phyloP scores from a whole-genome alignment of 2,888 invertebrate species.

The Apodemia zela region DNA sequence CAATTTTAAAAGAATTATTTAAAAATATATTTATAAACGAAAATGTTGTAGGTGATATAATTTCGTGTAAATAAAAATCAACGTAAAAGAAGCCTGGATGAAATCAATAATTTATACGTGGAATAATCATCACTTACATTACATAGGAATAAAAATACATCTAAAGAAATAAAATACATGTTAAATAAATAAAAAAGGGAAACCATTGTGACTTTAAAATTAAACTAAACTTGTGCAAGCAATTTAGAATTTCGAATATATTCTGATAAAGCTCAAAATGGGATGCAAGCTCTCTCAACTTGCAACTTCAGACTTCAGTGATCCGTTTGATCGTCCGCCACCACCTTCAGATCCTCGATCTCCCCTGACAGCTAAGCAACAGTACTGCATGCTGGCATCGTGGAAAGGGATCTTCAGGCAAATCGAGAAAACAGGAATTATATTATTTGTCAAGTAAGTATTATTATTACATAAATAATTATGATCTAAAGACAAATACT shows the following conservation, averaged over 20 bases:
- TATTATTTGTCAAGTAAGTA: constrained; percentile 93
- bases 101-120: too few species aligned
- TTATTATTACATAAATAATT: background rate
- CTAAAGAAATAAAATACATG: background rate
- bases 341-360: constrained; percentile 87
- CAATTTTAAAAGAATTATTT: too few species aligned
- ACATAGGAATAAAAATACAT: too few species aligned
- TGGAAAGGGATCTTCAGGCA: constrained; percentile 95
- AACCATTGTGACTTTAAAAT: background rate
- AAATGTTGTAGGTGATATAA: too few species aligned
- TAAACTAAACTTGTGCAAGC: background rate
- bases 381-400: constrained; percentile 92
- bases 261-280: constrained; percentile 61
- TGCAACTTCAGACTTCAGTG: constrained; percentile 74
- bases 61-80: too few species aligned
- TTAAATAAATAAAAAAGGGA: background rate
- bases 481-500: too few species aligned
- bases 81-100: too few species aligned
- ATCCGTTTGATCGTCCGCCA: constrained; percentile 81
- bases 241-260: background rate
- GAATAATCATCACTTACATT: too few species aligned
- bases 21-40: too few species aligned
- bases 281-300: constrained; percentile 88
- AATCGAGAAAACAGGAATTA: constrained; percentile 91
- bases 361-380: constrained; percentile 91